Percentiles rank a stretch among this genome's conserved stretches.
Evolutionary conservation across 1,140 invertebrate species (phyloP).

Genomic region (Drosophila pallidifrons): DNA sequence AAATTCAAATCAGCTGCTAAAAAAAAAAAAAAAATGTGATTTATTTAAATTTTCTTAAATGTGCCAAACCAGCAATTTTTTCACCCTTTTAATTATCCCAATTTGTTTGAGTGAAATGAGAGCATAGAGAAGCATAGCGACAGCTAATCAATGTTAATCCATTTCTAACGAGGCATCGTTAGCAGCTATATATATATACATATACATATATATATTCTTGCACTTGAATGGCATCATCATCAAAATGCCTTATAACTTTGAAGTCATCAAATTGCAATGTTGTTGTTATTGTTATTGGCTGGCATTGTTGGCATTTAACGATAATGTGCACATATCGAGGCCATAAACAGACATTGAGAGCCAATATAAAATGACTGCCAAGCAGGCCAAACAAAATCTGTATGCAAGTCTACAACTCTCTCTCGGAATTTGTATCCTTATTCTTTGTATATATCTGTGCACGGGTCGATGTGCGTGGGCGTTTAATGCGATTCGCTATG

Average conservation of each 20-base stretch:
- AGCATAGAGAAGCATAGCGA: conserved; percentile 8
- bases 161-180: conserved; percentile 78
- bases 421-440: conserved; percentile 24
- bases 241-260: conserved; percentile 65
- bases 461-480: conserved; percentile 22
- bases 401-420: conserved; percentile 47
- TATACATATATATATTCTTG: conserved; percentile 7
- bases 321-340: conserved; percentile 76
- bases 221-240: conserved; percentile 64
- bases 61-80: conserved; percentile 16
- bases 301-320: conserved; percentile 68
- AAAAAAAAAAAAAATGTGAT: conserved; percentile 51
- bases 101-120: conserved; percentile 21
- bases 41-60: conserved; percentile 47
- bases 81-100: conserved; percentile 46
- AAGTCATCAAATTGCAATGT: conserved; percentile 77
- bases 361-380: conserved; percentile 50
- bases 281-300: conserved; percentile 30
- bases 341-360: conserved; percentile 66
- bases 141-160: conserved; percentile 79
- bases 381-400: conserved; percentile 41
- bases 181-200: conserved; percentile 36
- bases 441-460: conserved; percentile 26
- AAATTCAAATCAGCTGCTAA: conserved; percentile 51
- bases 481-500: conserved; percentile 60